A percentile compares a stretch with the other conserved stretches of the same genome.
Conservation (phyloP, 2,888 invertebrate genomes). For the Salticus scenicus region DNA sequence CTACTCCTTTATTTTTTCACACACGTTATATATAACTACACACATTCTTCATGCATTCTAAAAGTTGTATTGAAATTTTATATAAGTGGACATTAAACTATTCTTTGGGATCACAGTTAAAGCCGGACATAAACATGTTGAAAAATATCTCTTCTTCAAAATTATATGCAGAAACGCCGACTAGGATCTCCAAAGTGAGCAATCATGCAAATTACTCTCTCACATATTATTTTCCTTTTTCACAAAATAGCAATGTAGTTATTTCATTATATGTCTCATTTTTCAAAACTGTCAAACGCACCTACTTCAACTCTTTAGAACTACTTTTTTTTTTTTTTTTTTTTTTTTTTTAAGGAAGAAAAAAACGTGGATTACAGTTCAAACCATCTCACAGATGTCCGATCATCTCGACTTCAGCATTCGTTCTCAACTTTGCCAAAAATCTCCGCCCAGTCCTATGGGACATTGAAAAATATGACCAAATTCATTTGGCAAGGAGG, state of each 20-base stretch:
- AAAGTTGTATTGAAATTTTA: no score
- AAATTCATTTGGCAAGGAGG: constrained; percentile 35
- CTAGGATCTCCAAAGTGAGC: not conserved
- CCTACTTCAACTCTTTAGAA: not conserved
- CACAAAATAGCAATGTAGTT: constrained; percentile 24
- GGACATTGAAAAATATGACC: constrained; percentile 13
- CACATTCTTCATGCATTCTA: no score
- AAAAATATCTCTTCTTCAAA: not conserved
- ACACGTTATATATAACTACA: no score
- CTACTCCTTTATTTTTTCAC: no score
- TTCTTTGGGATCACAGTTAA: not conserved
- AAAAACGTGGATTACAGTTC: not conserved
- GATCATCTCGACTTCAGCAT: constrained; percentile 22
- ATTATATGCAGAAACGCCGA: constrained; percentile 8
- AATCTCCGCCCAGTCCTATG: constrained; percentile 35
- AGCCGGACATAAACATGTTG: not conserved
- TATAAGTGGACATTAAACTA: not conserved
- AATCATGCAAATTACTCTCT: constrained; percentile 48
- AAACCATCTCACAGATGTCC: constrained; percentile 57
- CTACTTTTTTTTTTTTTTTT: no score
- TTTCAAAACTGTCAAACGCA: constrained; percentile 37
- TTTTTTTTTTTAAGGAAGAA: not conserved
- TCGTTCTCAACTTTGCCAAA: constrained; percentile 9
- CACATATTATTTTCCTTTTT: constrained; percentile 28
- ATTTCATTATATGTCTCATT: constrained; percentile 14